Percentiles rank a stretch among this genome's conserved stretches.
These are phyloP conservation scores for Chirona hameri DNA, from an alignment of 2,888 invertebrate species.

Conservation along the genomic window DNA sequence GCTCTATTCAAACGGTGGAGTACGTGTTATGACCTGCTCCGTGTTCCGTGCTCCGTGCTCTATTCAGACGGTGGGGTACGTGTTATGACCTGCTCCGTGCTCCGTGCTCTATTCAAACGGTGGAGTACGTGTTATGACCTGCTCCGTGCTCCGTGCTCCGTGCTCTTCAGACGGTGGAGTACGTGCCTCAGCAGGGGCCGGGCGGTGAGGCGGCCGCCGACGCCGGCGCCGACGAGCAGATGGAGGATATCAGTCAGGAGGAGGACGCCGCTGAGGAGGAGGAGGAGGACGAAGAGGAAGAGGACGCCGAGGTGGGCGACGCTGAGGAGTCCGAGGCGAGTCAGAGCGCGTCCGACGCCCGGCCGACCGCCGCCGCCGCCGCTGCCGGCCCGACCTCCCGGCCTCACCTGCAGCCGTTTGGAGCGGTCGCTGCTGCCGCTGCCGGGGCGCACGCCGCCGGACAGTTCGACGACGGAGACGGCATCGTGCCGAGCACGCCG, in stretches of 20 bases:
- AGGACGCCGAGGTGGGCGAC: not conserved
- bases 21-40: too few species aligned
- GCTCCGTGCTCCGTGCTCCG: too few species aligned
- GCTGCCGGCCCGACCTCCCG: conserved; percentile 5
- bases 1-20: too few species aligned
- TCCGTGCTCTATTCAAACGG: too few species aligned
- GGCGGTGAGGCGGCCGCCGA: not conserved
- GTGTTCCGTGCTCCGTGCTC: too few species aligned
- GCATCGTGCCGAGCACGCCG: conserved; percentile 86
- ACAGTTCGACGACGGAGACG: conserved; percentile 65
- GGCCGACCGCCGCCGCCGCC: not conserved
- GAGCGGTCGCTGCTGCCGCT: conserved; percentile 54
- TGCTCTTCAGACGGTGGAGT: not conserved
- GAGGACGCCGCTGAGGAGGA: not conserved
- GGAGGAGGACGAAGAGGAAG: not conserved
- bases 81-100: too few species aligned
- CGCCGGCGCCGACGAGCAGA: not conserved
- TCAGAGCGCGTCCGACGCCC: not conserved
- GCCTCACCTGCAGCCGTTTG: conserved; percentile 9
- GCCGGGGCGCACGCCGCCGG: conserved; percentile 72
- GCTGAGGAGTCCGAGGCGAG: not conserved
- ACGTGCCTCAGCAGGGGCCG: not conserved
- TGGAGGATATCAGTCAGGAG: not conserved
- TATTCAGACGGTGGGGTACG: too few species aligned
- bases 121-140: too few species aligned